These are phyloP conservation scores for Leuciscus idus DNA, from an alignment of 2,113 vertebrate species.

Conservation along the genomic window DNA sequence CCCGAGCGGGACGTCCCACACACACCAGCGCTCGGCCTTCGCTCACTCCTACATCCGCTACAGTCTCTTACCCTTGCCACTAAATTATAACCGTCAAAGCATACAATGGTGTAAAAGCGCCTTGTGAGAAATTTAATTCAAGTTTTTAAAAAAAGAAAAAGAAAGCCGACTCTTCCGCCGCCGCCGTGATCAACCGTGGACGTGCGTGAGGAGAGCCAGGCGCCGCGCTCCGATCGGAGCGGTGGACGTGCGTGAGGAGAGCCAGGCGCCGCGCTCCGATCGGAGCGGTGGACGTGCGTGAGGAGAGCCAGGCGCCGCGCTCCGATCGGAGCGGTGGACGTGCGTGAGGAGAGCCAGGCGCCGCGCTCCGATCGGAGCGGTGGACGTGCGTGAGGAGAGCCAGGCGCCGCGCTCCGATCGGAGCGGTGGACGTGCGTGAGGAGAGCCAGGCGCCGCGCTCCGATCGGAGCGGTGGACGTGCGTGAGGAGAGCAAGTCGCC, in stretches of 20 bases:
- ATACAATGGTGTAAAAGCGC: constrained; percentile 70
- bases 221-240: neutral
- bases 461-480: constrained; percentile 72
- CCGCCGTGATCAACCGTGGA: too few species aligned
- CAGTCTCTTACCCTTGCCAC: constrained; percentile 90
- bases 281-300: constrained; percentile 80
- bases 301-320: constrained; percentile 64
- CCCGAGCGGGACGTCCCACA: constrained; percentile 82
- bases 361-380: accelerated
- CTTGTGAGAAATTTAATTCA: constrained; percentile 80
- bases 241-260: constrained; percentile 86
- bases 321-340: constrained; percentile 60
- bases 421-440: constrained; percentile 83
- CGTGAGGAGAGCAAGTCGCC: constrained; percentile 76
- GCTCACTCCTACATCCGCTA: constrained; percentile 94
- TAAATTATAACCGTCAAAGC: constrained; percentile 86
- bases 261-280: neutral
- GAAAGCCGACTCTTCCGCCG: constrained; percentile 62
- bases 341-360: constrained; percentile 82
- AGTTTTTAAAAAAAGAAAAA: constrained; percentile 59
- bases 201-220: constrained; percentile 46
- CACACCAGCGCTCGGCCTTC: constrained; percentile 87
- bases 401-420: neutral
- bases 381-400: constrained; percentile 86
- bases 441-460: constrained; percentile 55